A percentile compares a stretch with the other conserved stretches of the same genome.
Evolutionary conservation across 2,888 invertebrate genomes (phyloP).

Genomic region (Fabriciana adippe): DNA sequence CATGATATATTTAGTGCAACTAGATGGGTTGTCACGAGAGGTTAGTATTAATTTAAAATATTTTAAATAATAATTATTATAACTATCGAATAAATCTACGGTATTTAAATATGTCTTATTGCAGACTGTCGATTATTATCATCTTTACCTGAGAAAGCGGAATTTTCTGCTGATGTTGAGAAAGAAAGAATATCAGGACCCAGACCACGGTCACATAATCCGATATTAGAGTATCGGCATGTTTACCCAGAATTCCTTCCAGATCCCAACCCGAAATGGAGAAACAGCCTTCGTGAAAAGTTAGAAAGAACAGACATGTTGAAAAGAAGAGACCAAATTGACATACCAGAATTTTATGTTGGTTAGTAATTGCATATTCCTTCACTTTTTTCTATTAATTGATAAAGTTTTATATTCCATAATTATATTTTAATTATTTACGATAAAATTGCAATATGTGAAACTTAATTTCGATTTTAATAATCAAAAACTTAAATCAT

Average conservation of each 20-base stretch:
- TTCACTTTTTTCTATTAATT: too few relatives aligned
- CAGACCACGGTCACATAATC: slow-evolving; percentile 50
- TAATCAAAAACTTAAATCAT: too few relatives aligned
- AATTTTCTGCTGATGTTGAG: slow-evolving; percentile 41
- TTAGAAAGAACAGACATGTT: slow-evolving; percentile 97
- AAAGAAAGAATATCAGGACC: slow-evolving; percentile 46
- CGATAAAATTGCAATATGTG: too few relatives aligned
- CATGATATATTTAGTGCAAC: slow-evolving; percentile 53
- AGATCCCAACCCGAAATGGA: slow-evolving; percentile 88
- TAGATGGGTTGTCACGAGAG: slow-evolving; percentile 70
- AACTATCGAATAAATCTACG: not conserved
- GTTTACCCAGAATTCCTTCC: slow-evolving; percentile 96
- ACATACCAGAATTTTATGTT: slow-evolving; percentile 99
- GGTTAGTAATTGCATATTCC: slow-evolving; percentile 74
- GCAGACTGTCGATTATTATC: slow-evolving; percentile 63
- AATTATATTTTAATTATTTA: too few relatives aligned
- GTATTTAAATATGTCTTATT: not conserved
- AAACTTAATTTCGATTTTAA: too few relatives aligned
- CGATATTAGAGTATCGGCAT: slow-evolving; percentile 83
- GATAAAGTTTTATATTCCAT: too few relatives aligned
- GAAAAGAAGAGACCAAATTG: slow-evolving; percentile 88
- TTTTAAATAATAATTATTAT: not conserved
- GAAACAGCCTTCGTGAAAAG: slow-evolving; percentile 92
- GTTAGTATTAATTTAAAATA: slow-evolving; percentile 49
- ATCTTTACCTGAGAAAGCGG: slow-evolving; percentile 58